These are phyloP conservation scores for Drosophila quadrilineata DNA, from an alignment of 1,140 invertebrate species.

Conservation along the genomic window DNA sequence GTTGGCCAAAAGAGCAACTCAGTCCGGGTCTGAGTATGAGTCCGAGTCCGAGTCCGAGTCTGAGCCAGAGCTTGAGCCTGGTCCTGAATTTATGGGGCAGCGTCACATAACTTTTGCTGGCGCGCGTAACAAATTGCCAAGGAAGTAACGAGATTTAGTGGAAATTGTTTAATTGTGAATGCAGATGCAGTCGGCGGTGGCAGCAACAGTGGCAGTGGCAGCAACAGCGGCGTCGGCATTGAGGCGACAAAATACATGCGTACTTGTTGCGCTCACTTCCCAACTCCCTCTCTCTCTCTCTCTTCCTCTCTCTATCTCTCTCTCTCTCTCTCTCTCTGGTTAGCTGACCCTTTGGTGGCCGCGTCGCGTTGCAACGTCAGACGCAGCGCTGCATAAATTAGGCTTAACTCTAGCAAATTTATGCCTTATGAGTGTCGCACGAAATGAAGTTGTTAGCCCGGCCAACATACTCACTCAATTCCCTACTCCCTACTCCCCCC, in stretches of 20 bases:
- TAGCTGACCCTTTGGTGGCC: constrained; percentile 56
- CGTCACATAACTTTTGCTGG: constrained; percentile 81
- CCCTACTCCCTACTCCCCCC: neutral
- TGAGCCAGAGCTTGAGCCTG: constrained; percentile 38
- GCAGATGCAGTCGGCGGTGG: constrained; percentile 62
- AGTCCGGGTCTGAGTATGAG: constrained; percentile 20
- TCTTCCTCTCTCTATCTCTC: no score
- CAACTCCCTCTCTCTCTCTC: no score
- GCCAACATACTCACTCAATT: constrained; percentile 79
- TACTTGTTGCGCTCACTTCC: constrained; percentile 70
- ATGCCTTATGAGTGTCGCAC: constrained; percentile 78
- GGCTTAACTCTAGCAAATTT: constrained; percentile 81
- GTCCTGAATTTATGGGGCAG: constrained; percentile 80
- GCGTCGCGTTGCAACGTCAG: no score
- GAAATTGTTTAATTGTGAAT: constrained; percentile 81
- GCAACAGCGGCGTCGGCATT: neutral
- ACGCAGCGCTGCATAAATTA: constrained; percentile 77
- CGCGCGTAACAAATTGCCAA: constrained; percentile 81
- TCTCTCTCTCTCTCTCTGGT: no score
- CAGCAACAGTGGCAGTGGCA: neutral
- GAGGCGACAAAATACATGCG: neutral
- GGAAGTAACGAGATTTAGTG: constrained; percentile 81
- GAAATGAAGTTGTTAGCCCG: constrained; percentile 80
- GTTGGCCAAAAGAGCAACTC: neutral
- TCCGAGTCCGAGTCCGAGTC: constrained; percentile 36